These are phyloP conservation scores for Augochlora pura DNA, from an alignment of 1,140 invertebrate genomes.

Conservation along the genomic window DNA sequence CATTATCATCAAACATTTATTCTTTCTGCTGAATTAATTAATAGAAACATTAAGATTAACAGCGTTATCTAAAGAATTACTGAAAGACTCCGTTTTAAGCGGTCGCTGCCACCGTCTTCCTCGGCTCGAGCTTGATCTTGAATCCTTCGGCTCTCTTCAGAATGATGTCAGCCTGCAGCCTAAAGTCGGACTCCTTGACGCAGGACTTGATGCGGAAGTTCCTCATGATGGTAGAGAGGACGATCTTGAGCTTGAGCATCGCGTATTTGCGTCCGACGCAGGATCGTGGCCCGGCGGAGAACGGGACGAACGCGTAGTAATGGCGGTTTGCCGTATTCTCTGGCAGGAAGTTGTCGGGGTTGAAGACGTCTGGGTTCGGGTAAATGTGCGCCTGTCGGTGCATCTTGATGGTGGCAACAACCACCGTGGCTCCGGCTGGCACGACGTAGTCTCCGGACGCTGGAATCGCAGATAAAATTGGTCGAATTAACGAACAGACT, in stretches of 20 bases:
- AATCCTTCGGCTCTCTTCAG: constrained; percentile 90
- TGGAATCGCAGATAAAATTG: constrained; percentile 54
- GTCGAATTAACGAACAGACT: constrained; percentile 1
- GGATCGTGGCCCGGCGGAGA: constrained; percentile 91
- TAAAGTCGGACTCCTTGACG: constrained; percentile 86
- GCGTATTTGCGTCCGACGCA: constrained; percentile 95
- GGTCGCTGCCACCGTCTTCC: constrained; percentile 75
- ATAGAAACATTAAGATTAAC: no score
- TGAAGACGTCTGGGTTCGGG: constrained; percentile 88
- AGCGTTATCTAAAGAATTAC: background rate
- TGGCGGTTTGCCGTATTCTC: constrained; percentile 88
- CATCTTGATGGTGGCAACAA: constrained; percentile 84
- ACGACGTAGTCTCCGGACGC: constrained; percentile 81
- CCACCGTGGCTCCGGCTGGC: constrained; percentile 84
- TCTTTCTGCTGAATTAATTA: no score
- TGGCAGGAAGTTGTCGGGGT: constrained; percentile 92
- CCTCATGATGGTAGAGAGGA: constrained; percentile 91
- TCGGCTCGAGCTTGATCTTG: constrained; percentile 85
- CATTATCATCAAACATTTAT: no score
- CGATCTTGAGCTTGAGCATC: constrained; percentile 91
- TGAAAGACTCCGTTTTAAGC: constrained; percentile 57
- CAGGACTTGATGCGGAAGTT: constrained; percentile 88
- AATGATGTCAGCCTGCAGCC: constrained; percentile 90
- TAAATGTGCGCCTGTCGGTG: constrained; percentile 88
- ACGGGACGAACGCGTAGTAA: constrained; percentile 92